phyloP scores from a whole-genome alignment of 2,888 invertebrate species.

The Augochlorella aurata region DNA sequence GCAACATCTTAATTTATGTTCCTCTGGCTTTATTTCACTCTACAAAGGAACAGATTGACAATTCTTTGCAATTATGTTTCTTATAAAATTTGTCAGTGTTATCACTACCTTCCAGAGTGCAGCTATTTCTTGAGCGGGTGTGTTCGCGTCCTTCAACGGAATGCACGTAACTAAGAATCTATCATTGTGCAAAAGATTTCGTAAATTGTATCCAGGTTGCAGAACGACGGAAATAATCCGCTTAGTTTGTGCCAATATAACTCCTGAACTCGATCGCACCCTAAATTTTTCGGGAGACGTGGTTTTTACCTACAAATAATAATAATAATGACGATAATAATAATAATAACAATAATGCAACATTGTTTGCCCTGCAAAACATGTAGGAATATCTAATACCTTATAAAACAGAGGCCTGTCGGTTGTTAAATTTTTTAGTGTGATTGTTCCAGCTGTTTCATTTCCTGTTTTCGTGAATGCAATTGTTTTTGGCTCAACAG shows the following conservation, averaged over 20 bases:
- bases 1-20: constrained; percentile 88
- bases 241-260: constrained; percentile 86
- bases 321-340: not conserved
- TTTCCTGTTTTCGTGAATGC: constrained; percentile 87
- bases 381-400: constrained; percentile 80
- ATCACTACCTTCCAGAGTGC: constrained; percentile 88
- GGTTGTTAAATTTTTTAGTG: constrained; percentile 86
- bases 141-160: constrained; percentile 84
- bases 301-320: constrained; percentile 90
- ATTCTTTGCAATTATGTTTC: not conserved
- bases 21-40: constrained; percentile 79
- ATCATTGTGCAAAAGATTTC: constrained; percentile 87
- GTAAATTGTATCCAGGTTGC: constrained; percentile 88
- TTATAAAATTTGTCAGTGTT: not conserved
- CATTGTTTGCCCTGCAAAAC: constrained; percentile 1
- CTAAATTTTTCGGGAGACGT: constrained; percentile 97
- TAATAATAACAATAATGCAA: constrained; percentile 2
- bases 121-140: constrained; percentile 85
- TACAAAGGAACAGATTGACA: constrained; percentile 11
- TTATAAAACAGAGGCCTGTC: constrained; percentile 87
- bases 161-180: constrained; percentile 95
- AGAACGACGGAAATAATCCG: constrained; percentile 88
- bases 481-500: constrained; percentile 85
- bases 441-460: constrained; percentile 87
- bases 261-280: constrained; percentile 94